Conservation (phyloP, 2,888 invertebrate species). For the Rhagonycha fulva region DNA sequence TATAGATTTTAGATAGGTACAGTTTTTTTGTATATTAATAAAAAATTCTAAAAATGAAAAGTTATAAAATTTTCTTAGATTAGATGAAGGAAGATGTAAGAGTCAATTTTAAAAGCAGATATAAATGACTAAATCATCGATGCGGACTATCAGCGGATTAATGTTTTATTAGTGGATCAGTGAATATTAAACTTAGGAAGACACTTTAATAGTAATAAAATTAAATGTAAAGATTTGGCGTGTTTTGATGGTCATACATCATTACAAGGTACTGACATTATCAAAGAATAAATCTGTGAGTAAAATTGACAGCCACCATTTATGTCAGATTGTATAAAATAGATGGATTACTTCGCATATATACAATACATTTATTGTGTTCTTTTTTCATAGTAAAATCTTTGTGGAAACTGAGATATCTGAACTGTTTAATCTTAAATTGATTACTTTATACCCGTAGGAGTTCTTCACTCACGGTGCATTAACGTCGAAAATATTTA, state of each 20-base stretch:
- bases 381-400: slow-evolving; percentile 18
- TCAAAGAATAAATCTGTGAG: slow-evolving; percentile 19
- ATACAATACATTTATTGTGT: slow-evolving; percentile 31
- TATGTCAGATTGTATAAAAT: slow-evolving; percentile 32
- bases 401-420: slow-evolving; percentile 29
- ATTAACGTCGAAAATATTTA: slow-evolving; percentile 10
- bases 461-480: slow-evolving; percentile 10
- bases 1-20: not conserved
- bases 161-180: not conserved
- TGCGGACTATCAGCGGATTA: not conserved
- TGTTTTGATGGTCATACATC: slow-evolving; percentile 16
- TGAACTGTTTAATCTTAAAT: slow-evolving; percentile 30
- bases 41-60: not conserved
- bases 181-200: not conserved
- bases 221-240: slow-evolving; percentile 6
- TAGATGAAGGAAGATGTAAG: not conserved
- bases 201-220: slow-evolving; percentile 4
- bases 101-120: not conserved
- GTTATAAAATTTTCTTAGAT: not conserved
- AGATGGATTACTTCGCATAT: slow-evolving; percentile 31
- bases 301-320: slow-evolving; percentile 31
- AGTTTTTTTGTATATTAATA: not conserved
- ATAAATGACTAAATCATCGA: not conserved
- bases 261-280: slow-evolving; percentile 17
- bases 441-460: slow-evolving; percentile 24